A percentile compares a stretch with the other conserved stretches of the same genome.
phyloP scores from a whole-genome alignment of 2,888 invertebrate species.

The Leucophenga maculata region DNA sequence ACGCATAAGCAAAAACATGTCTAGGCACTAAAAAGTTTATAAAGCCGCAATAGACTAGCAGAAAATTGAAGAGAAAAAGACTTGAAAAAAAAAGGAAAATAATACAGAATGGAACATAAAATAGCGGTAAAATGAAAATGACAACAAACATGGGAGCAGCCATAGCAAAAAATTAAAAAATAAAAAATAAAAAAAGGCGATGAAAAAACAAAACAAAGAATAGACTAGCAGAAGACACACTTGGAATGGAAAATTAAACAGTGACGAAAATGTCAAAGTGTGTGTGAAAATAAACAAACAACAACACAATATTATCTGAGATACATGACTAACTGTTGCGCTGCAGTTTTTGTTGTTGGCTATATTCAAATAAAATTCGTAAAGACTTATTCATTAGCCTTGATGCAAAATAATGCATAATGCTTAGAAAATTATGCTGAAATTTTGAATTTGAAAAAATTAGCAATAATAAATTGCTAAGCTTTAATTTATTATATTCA shows the following conservation, averaged over 20 bases:
- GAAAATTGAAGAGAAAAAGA: neutral
- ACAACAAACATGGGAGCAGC: slow-evolving; percentile 24
- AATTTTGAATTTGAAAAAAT: too few species aligned
- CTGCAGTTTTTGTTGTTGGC: neutral
- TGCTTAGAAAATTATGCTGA: too few species aligned
- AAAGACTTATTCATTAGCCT: too few species aligned
- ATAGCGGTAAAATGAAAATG: slow-evolving; percentile 30
- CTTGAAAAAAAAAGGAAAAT: neutral
- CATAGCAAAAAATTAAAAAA: slow-evolving; percentile 27
- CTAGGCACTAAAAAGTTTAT: slow-evolving; percentile 65
- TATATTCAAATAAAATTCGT: too few species aligned
- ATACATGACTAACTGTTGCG: too few species aligned
- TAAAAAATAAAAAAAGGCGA: slow-evolving; percentile 28
- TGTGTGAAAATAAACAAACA: slow-evolving; percentile 47
- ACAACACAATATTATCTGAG: slow-evolving; percentile 38
- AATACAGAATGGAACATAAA: slow-evolving; percentile 45
- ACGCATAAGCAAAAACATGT: slow-evolving; percentile 45
- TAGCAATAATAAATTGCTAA: too few species aligned
- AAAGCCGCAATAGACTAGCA: slow-evolving; percentile 51
- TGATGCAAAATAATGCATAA: too few species aligned
- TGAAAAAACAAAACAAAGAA: slow-evolving; percentile 26
- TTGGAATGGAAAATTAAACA: slow-evolving; percentile 60
- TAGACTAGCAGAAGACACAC: slow-evolving; percentile 34
- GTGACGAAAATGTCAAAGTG: slow-evolving; percentile 57
- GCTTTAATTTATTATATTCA: too few species aligned